Evolutionary conservation across 2,888 invertebrate genomes (phyloP).

Genomic region (Drosophila birchii): DNA sequence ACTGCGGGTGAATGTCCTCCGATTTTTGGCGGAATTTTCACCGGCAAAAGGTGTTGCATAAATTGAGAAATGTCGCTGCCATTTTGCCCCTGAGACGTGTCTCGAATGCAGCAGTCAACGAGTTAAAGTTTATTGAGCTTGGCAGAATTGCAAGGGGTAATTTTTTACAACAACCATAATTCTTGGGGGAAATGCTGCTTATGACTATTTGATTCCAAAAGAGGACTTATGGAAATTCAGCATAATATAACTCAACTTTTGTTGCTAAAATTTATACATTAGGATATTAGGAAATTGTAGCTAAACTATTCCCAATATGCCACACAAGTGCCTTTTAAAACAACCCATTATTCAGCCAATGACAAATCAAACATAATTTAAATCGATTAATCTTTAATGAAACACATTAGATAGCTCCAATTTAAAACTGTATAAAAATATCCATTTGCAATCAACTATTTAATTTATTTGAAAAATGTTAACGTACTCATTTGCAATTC

Average conservation of each 20-base stretch:
- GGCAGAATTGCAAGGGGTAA: not conserved
- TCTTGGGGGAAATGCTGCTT: not conserved
- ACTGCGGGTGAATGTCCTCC: conserved; percentile 31
- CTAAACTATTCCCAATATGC: not conserved
- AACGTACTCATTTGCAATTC: conserved; percentile 27
- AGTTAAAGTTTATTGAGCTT: not conserved
- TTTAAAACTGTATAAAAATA: not conserved
- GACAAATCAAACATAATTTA: not conserved
- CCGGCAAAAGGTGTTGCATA: conserved; percentile 43
- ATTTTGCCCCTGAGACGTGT: conserved; percentile 34
- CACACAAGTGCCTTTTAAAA: not conserved
- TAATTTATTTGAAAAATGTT: conserved; percentile 12
- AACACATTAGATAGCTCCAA: not conserved
- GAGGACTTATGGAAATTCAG: not conserved
- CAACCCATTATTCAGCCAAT: not conserved
- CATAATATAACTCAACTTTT: not conserved
- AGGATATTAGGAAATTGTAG: not conserved
- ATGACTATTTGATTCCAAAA: not conserved
- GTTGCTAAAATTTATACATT: not conserved
- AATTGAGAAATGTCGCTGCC: conserved; percentile 40
- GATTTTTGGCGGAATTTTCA: conserved; percentile 23
- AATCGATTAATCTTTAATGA: not conserved
- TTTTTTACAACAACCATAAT: not conserved
- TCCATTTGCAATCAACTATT: conserved; percentile 5
- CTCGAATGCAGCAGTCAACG: conserved; percentile 20